Evolutionary conservation across 2,113 vertebrate genomes (phyloP).

Genomic region (Gasterosteus aculeatus): DNA sequence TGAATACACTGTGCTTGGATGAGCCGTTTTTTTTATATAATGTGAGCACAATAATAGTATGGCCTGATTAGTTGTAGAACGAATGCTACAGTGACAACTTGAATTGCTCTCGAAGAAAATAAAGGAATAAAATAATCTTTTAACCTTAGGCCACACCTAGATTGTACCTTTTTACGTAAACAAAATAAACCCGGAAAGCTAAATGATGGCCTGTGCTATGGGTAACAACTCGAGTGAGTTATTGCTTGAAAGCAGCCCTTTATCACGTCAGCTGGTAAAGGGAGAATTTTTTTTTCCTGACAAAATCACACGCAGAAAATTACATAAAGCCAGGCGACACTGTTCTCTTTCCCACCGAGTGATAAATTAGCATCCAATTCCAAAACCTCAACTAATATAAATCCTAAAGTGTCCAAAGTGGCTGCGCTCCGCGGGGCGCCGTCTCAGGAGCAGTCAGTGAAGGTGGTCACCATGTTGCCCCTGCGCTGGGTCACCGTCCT

Average conservation of each 20-base stretch:
- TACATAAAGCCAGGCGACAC: constrained; percentile 48
- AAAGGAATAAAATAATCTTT: not conserved
- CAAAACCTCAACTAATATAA: constrained; percentile 26
- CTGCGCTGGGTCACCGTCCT: constrained; percentile 94
- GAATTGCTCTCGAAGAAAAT: constrained; percentile 9
- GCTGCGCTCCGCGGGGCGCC: fast-evolving
- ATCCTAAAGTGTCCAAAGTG: constrained; percentile 5
- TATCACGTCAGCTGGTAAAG: constrained; percentile 18
- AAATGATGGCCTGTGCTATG: constrained; percentile 18
- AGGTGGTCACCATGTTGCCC: constrained; percentile 98
- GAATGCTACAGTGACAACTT: not conserved
- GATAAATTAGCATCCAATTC: constrained; percentile 72
- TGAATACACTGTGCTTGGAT: not conserved
- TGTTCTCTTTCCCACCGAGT: constrained; percentile 28
- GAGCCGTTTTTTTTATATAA: constrained; percentile 2
- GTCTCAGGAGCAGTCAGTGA: constrained; percentile 91
- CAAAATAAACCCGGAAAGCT: constrained; percentile 37
- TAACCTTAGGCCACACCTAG: constrained; percentile 48
- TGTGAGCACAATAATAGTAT: not conserved
- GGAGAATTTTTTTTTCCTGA: constrained; percentile 62
- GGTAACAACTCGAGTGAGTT: constrained; percentile 37
- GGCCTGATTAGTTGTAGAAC: constrained; percentile 22
- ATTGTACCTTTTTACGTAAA: constrained; percentile 49
- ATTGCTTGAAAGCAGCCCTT: constrained; percentile 62
- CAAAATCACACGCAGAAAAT: constrained; percentile 24